Evolutionary conservation across 2,888 invertebrate species (phyloP), one percentile per base, ranked within the genome.

Genomic region (Nysson spinosus): DNA sequence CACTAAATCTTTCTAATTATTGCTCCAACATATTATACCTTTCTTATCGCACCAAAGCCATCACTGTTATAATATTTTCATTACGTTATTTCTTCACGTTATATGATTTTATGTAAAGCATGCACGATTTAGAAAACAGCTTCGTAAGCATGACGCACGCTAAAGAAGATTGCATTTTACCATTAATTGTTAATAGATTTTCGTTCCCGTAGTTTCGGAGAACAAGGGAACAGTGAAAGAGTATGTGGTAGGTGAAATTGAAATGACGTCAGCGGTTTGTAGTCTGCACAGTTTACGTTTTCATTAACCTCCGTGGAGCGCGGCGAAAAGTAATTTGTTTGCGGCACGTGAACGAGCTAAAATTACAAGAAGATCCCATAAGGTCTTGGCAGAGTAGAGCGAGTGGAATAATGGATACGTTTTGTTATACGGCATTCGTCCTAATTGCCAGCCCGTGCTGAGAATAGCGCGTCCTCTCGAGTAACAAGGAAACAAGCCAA

Each of bases 311-410:
- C 35, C 32, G 28, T 50, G 55, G 50, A 37, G 26, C 37, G 42
- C 43, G 17, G 51, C 26, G 68, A 43, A 61, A 61, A 47, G 47
- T 49, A 68, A 65, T 67, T 67, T 67, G 54, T 67, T 26, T 46
- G 67, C 20, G 37, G 50, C 44, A 49, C 67, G 67, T 51, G 60
- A 42, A 50, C 40, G 34, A 44, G 54, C 39, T 54, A 44, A 46
- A 65, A 65, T 67, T 67, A 54, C 37, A 47, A 34, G 58, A 40
- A 35, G 28, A 28, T 17, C 24, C 24, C 14, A 28, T 30, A 49
- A 60, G 67, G 22, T n/a, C 22, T 14, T 17, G 14, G 34, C 19
- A 49, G 42, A 40, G 26, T n/a, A n/a, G 39, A 42, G 40, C 39
- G 30, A 32, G 22, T 43, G 34, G 61, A 37, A 49, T 43, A 52